Base-by-base conservation (phyloP, 2,113 vertebrate genomes). In the Martes martes region DNA sequence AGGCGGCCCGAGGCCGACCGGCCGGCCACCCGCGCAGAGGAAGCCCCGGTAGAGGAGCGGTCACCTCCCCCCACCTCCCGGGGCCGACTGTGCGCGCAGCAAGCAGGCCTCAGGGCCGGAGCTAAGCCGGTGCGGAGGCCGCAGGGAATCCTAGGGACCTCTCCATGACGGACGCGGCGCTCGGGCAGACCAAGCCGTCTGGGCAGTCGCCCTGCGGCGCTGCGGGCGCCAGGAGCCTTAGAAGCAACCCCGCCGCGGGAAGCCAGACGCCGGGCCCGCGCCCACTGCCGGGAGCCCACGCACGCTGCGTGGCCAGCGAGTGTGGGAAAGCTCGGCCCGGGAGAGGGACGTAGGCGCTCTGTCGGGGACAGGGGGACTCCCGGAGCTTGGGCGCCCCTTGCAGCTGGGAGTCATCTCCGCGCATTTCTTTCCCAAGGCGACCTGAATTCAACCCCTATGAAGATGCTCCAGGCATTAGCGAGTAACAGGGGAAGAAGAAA, bases 171-270 rank as follows among this genome's bases (percentile, higher is more conserved):
- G 28, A 10, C 26, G 26, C 16, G 0, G 52, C 45, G 79, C 28
- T 21, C 73, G 2, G 7, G n/a, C 82, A 23, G 73, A 28, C 42
- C 86, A 11, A 47, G 19, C 36, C 4, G 42, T 73, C 73, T 52
- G 47, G 1, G 39, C 55, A 0, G 47, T 55, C 4, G 13, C 52
- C 4, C 2, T 0, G 67, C 23, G 2, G 16, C 8, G 1, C 5
- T 9, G 67, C n/a, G 19, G 16, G 23, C 24, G 28, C n/a, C 86
- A 2, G 47, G 39, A 0, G 16, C 83, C 50, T 63, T 9, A 2
- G 57, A 33, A 42, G 73, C 24, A 6, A n/a, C 84, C 80, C 16
- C 4, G 4, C 39, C 1, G 4, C 59, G 0, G 18, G 36, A 39
- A 26, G 65, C 42, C 2, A 21, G 39, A 63, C 23, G 24, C 59